These are phyloP conservation scores for Drosophila percnosoma DNA, from an alignment of 2,888 invertebrate genomes.

Conservation along the genomic window DNA sequence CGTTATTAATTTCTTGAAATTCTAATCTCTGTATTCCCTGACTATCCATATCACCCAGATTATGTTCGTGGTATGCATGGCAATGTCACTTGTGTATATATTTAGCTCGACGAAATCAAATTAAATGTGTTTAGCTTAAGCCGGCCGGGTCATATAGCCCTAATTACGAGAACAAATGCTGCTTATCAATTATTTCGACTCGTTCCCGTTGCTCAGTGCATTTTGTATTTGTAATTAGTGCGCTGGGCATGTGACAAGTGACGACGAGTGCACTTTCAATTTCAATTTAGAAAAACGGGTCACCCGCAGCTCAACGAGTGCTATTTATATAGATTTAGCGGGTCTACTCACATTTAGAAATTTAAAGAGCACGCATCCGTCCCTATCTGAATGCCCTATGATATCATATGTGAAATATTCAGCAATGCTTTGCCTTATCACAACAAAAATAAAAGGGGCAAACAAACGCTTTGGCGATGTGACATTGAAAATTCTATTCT, in stretches of 20 bases:
- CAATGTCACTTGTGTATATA: slow-evolving; percentile 60
- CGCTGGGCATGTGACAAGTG: slow-evolving; percentile 9
- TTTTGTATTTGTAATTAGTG: slow-evolving; percentile 48
- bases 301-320: slow-evolving; percentile 38
- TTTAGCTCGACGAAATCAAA: slow-evolving; percentile 33
- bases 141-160: slow-evolving; percentile 27
- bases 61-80: slow-evolving; percentile 27
- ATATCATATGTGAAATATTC: slow-evolving; percentile 70
- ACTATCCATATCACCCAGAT: background rate
- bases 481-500: slow-evolving; percentile 59
- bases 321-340: slow-evolving; percentile 34
- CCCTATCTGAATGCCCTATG: slow-evolving; percentile 57
- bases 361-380: slow-evolving; percentile 47
- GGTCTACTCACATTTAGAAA: slow-evolving; percentile 32
- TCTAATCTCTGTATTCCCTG: background rate
- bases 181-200: slow-evolving; percentile 59
- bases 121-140: slow-evolving; percentile 32
- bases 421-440: slow-evolving; percentile 57
- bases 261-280: slow-evolving; percentile 44
- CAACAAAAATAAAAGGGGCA: slow-evolving; percentile 1
- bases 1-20: background rate
- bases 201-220: slow-evolving; percentile 33
- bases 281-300: slow-evolving; percentile 62
- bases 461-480: slow-evolving; percentile 35
- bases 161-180: slow-evolving; percentile 4